Base-by-base conservation (phyloP, 2,888 invertebrate species). In the Chloroclysta siterata region DNA sequence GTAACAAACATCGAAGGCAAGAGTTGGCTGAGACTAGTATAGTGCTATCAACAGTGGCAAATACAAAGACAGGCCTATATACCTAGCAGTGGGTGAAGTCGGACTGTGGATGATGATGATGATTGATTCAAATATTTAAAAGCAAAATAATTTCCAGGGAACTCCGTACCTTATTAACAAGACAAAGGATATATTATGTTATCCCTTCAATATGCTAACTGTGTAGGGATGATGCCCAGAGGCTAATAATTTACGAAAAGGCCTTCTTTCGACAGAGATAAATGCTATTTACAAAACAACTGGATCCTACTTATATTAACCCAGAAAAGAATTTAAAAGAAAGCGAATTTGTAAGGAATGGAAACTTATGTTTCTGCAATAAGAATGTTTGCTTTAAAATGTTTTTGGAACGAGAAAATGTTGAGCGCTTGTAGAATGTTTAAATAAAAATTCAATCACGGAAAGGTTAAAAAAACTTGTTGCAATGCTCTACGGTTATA, bases 241-340 rank as follows among this genome's bases (percentile, higher is more conserved):
- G 69, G 56, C 65, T 66, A 69, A 73, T 73, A 71, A 70, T 68
- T 73, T 66, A 70, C 60, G 44, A 58, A 69, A 66, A 65, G 63
- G 63, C 60, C 33, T 51, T 48, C 66, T 65, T 65, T 22, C 41
- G 69, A 61, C 63, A 54, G 53, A 60, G 61, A 65, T 67, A 61
- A 67, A 68, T 63, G 66, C 59, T 70, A 54, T 63, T 66, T 68
- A 69, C 69, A 63, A 66, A 70, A 72, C 66, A 72, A 66, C 67
- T 65, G 59, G 42, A 55, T 60, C 42, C 60, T 57, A 69, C 69
- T 63, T 53, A 65, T 48, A 62, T 65, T 63, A 62, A 58, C 55
- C n/a, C 53, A 22, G 60, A 69, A 66, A 65, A 57, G 61, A 66
- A 63, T 68, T 66, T 53, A 58, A 60, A 65, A 68, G 58, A 61